Base-by-base conservation (phyloP, 2,888 invertebrate genomes). In the Archips crataeganus region DNA sequence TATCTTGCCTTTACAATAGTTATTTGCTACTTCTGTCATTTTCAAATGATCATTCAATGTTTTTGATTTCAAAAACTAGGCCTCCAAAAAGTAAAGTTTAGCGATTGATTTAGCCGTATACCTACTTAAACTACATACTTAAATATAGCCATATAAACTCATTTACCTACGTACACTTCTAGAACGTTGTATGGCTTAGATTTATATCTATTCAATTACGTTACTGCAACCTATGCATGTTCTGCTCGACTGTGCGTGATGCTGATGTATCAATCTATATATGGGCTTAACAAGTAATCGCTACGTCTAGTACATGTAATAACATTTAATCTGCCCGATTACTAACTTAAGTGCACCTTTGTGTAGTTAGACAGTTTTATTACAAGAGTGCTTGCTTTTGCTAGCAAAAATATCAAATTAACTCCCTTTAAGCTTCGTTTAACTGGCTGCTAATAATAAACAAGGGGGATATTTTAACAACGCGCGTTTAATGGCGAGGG, bases 201-300 rank as follows among this genome's bases (percentile, higher is more conserved):
- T 23, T n/a, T 4, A 34, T 61, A 68, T 63, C 61, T 54, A 67
- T 67, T 54, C 10, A 54, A 67, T 64, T 73, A 63, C 32, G 57
- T 51, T 39, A 45, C 1, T 49, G 49, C 49, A 59, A 64, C n/a
- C 39, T 15, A 32, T 68, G 63, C 63, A 51, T 70, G 69, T 73
- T 69, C 32, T 64, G 36, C 42, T n/a, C 47, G 32, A 13, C 49
- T 32, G 51, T 69, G 65, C 74, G 65, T 69, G 45, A 65, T 59
- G 63, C 69, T 69, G 45, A 65, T 59, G 63, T 73, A 64, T 60
- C 74, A 69, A 74, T 74, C 74, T 65, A 65, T 65, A 65, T 65
- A 54, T 34, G 15, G 69, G 64, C 64, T 74, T 74, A 74, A 45
- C 34, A 9, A 47, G 51, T 65, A 66, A 63, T 63, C 34, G 32